A percentile compares a stretch with the other conserved stretches of the same genome.
phyloP scores from a whole-genome alignment of 1,140 invertebrate species.

The Neomicropteryx cornuta region DNA sequence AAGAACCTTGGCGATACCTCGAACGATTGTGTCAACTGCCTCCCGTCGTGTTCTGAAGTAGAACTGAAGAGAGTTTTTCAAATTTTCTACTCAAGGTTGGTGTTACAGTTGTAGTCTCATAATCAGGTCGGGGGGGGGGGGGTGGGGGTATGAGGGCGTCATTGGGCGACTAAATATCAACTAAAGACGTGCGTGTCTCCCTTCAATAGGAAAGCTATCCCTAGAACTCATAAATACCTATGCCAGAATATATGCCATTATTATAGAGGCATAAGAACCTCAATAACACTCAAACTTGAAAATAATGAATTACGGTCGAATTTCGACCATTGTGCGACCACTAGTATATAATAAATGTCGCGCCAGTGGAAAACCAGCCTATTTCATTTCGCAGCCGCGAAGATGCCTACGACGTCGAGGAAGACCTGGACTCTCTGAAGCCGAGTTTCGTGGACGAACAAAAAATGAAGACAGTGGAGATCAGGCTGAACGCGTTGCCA shows the following conservation, averaged over 20 bases:
- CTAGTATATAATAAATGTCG: no score
- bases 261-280: no score
- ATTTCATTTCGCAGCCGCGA: conserved; percentile 12
- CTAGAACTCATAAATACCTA: conserved; percentile 3
- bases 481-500: conserved; percentile 37
- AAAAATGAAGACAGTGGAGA: conserved; percentile 19
- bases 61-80: conserved; percentile 34
- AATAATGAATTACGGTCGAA: no score
- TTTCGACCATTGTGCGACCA: no score
- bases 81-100: no score
- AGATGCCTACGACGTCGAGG: conserved; percentile 5
- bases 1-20: conserved; percentile 21
- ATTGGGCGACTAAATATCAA: conserved; percentile 15
- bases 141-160: no score
- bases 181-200: conserved; percentile 1
- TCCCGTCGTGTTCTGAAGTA: conserved; percentile 39
- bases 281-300: no score
- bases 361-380: no score
- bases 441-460: no score
- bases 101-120: no score
- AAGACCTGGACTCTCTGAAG: conserved; percentile 19
- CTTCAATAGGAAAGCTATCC: background rate
- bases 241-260: conserved; percentile 6
- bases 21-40: conserved; percentile 30
- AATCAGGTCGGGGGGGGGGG: no score